A percentile compares a stretch with the other conserved stretches of the same genome.
Evolutionary conservation across 2,113 vertebrate genomes (phyloP).

Genomic region (Petromus typicus): DNA sequence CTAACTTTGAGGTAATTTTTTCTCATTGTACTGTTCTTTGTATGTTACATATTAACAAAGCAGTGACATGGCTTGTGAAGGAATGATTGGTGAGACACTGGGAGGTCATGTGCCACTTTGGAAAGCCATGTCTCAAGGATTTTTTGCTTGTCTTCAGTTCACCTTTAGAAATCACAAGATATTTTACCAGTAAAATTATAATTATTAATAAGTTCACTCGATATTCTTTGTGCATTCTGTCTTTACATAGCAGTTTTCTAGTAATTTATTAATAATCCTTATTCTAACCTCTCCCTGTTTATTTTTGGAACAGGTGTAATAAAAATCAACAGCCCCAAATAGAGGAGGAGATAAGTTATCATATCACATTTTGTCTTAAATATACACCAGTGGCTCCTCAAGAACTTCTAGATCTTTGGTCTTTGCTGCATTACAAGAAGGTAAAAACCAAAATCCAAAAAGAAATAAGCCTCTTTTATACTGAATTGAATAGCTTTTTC

Average conservation of each 20-base stretch:
- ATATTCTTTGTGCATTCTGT: not conserved
- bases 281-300: not conserved
- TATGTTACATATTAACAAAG: not conserved
- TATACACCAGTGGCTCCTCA: conserved; percentile 91
- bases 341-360: conserved; percentile 87
- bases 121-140: not conserved
- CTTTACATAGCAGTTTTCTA: not conserved
- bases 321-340: conserved; percentile 79
- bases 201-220: not conserved
- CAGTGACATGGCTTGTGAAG: not conserved
- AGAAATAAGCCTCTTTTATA: not conserved
- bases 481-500: not conserved
- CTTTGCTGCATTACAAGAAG: conserved; percentile 89
- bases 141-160: not conserved
- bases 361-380: conserved; percentile 93
- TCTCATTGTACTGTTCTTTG: not conserved
- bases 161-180: not conserved
- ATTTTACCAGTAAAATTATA: not conserved
- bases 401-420: conserved; percentile 92
- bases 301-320: conserved; percentile 85
- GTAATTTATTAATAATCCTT: not conserved
- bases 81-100: not conserved
- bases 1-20: not conserved
- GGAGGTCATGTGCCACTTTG: not conserved
- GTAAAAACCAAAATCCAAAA: conserved; percentile 83